Conservation (phyloP, 2,797 vertebrate genomes). For the Oreonectes daqikongensis region DNA sequence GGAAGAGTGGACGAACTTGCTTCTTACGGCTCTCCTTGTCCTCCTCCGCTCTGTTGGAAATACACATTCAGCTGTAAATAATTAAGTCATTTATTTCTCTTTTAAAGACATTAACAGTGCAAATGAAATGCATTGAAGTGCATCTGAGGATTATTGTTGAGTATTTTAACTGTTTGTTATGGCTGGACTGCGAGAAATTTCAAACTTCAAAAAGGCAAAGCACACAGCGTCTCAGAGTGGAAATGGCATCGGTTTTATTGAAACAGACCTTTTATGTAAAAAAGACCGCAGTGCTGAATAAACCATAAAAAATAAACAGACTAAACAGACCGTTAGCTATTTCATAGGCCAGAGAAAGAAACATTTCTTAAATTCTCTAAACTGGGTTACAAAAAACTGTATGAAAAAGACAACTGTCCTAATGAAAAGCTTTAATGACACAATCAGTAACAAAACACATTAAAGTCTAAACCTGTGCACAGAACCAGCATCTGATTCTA, state of each 20-base stretch:
- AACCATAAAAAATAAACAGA: not conserved
- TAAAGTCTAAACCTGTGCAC: slow-evolving; percentile 44
- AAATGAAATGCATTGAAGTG: slow-evolving; percentile 10
- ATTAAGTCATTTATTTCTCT: slow-evolving; percentile 11
- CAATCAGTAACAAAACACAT: slow-evolving; percentile 28
- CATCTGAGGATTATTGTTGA: slow-evolving; percentile 13
- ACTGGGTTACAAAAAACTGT: slow-evolving; percentile 1
- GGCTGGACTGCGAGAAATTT: not conserved
- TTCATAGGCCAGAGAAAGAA: not conserved
- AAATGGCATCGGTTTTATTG: not conserved
- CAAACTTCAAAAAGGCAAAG: slow-evolving; percentile 11
- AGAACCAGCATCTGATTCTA: slow-evolving; percentile 18
- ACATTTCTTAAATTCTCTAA: slow-evolving; percentile 5
- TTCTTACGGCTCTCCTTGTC: slow-evolving; percentile 88
- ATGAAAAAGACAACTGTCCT: not conserved
- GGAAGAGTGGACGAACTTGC: slow-evolving; percentile 93
- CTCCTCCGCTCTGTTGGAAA: slow-evolving; percentile 78
- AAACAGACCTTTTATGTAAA: not conserved
- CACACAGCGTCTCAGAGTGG: not conserved
- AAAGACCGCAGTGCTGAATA: not conserved
- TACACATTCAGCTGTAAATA: slow-evolving; percentile 5
- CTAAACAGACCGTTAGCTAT: slow-evolving; percentile 5
- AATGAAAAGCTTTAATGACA: slow-evolving; percentile 29
- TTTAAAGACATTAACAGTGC: not conserved
- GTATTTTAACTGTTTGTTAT: slow-evolving; percentile 34